Percentiles rank a stretch among this genome's conserved stretches.
phyloP scores from a whole-genome alignment of 2,113 vertebrate genomes.

The Coptodon bakossiorum region DNA sequence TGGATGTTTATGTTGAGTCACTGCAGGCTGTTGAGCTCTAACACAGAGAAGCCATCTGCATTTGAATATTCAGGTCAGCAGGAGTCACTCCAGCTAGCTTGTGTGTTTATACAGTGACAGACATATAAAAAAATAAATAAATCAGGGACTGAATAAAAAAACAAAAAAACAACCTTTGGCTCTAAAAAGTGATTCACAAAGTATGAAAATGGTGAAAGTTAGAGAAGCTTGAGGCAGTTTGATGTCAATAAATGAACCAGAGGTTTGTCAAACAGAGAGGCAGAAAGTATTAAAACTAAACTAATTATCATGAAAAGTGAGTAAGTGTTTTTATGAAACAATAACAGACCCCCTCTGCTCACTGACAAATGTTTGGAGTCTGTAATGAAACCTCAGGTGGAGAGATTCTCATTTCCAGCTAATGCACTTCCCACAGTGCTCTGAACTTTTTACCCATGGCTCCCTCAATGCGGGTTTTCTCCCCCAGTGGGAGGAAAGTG shows the following conservation, averaged over 20 bases:
- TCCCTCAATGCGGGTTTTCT: not conserved
- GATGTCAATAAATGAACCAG: not conserved
- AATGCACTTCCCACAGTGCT: not conserved
- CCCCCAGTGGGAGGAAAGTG: not conserved
- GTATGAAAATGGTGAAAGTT: not conserved
- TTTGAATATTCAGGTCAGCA: not conserved
- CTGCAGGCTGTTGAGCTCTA: not conserved
- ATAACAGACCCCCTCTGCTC: not conserved
- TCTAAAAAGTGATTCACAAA: not conserved
- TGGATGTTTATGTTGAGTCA: not conserved
- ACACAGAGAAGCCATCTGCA: constrained; percentile 45
- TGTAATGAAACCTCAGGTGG: constrained; percentile 10
- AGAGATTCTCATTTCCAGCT: constrained; percentile 6
- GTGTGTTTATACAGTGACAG: not conserved
- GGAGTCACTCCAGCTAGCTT: not conserved
- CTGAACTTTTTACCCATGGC: not conserved
- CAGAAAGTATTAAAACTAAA: not conserved
- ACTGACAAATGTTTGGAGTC: not conserved
- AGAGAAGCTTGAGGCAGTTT: not conserved
- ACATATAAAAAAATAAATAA: not conserved
- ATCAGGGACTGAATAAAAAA: not conserved
- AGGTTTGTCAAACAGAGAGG: not conserved
- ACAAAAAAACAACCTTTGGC: not conserved
- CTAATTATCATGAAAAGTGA: not conserved
- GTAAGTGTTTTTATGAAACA: not conserved